phyloP scores from a whole-genome alignment of 2,113 vertebrate genomes.

The Corapipo altera region DNA sequence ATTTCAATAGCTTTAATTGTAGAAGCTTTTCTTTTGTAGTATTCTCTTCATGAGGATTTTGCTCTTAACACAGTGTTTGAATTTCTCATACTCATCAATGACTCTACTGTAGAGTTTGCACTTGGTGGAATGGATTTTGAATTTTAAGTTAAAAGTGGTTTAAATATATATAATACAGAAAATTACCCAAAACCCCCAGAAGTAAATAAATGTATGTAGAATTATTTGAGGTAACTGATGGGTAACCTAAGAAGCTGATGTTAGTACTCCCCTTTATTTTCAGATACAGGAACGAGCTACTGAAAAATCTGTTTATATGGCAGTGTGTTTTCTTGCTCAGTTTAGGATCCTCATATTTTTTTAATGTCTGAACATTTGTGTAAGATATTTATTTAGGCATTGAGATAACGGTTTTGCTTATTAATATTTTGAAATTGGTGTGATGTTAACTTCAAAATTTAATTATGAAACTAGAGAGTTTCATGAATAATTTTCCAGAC shows the following conservation, averaged over 20 bases:
- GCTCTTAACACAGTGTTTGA: neutral
- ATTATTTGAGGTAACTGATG: neutral
- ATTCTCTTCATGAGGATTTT: neutral
- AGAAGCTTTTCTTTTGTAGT: neutral
- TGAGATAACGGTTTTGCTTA: neutral
- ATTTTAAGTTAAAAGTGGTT: neutral
- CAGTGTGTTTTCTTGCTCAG: neutral
- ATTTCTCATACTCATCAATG: neutral
- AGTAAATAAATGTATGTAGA: neutral
- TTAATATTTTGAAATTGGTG: neutral
- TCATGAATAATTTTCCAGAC: neutral
- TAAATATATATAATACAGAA: neutral
- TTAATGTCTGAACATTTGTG: neutral
- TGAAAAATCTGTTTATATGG: neutral
- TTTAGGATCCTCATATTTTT: neutral
- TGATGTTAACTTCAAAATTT: neutral
- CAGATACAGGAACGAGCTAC: neutral
- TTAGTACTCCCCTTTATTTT: neutral
- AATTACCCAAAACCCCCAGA: neutral
- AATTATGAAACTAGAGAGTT: neutral
- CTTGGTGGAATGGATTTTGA: neutral
- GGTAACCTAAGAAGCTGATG: neutral
- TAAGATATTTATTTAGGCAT: neutral
- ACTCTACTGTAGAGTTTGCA: neutral
- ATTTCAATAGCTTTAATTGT: neutral